Percentiles rank a stretch among this genome's conserved stretches.
Conservation (phyloP, 2,797 vertebrate genomes). For the Poecilia velifera region DNA sequence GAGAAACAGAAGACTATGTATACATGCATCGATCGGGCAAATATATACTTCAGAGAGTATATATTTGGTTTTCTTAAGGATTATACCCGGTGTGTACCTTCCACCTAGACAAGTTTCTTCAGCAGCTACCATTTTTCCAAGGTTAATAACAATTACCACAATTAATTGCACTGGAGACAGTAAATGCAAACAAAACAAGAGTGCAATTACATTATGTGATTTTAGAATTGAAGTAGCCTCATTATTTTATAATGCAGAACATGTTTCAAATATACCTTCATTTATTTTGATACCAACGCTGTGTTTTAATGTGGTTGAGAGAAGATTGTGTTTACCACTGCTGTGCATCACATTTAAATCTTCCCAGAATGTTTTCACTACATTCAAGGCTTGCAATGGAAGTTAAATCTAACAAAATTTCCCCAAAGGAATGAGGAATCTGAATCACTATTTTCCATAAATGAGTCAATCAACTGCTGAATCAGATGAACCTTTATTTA, state of each 20-base stretch:
- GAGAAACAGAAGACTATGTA: background rate
- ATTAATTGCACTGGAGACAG: background rate
- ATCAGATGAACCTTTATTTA: slow-evolving; percentile 29
- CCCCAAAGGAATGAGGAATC: slow-evolving; percentile 9
- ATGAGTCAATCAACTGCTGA: slow-evolving; percentile 18
- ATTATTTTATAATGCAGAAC: background rate
- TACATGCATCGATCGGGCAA: background rate
- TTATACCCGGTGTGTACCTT: background rate
- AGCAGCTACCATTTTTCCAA: background rate
- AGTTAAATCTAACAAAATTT: slow-evolving; percentile 18
- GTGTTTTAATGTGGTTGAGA: background rate
- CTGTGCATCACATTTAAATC: background rate
- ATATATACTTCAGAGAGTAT: background rate
- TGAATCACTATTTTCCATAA: slow-evolving; percentile 18
- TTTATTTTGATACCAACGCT: background rate
- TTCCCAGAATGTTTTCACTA: background rate
- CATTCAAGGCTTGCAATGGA: slow-evolving; percentile 17
- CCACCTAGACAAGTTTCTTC: background rate
- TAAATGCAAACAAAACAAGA: background rate
- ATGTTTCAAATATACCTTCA: background rate
- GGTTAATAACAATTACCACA: background rate
- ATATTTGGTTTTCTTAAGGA: background rate
- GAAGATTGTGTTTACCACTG: slow-evolving; percentile 16
- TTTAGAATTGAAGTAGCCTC: background rate
- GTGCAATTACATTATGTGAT: background rate